Evolutionary conservation across 2,113 vertebrate genomes (phyloP).

Genomic region (Indri indri): DNA sequence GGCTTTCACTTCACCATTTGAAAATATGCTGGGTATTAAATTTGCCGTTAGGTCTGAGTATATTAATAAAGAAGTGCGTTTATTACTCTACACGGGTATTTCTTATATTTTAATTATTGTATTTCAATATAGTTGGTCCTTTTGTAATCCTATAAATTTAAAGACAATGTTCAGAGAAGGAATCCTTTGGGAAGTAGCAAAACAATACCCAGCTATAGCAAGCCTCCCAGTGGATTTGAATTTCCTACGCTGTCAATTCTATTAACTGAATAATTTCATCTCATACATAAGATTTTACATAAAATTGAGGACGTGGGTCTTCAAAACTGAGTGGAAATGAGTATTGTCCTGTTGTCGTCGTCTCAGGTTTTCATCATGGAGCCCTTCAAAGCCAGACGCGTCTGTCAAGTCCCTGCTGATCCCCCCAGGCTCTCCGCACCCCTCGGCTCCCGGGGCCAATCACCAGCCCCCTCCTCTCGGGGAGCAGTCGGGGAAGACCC

Average conservation of each 20-base stretch:
- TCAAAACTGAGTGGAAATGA: not conserved
- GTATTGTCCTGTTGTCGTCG: not conserved
- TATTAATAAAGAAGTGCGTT: not conserved
- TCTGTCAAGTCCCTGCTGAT: accelerated
- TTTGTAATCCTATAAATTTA: not conserved
- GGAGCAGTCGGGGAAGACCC: not conserved
- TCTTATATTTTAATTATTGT: not conserved
- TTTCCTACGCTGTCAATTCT: too few relatives aligned
- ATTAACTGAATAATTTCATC: not conserved
- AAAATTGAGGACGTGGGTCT: accelerated
- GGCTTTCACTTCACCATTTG: too few relatives aligned
- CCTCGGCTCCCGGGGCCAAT: not conserved
- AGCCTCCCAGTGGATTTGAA: not conserved
- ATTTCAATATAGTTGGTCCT: not conserved
- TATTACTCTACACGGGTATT: accelerated
- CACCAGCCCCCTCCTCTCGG: not conserved
- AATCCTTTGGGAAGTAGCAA: not conserved
- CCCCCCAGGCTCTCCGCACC: accelerated
- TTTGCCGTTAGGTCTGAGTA: accelerated
- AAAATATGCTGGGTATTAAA: accelerated
- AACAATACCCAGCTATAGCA: not conserved
- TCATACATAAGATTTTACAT: not conserved
- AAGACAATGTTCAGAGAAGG: not conserved
- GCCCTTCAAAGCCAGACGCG: not conserved
- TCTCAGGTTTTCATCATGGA: accelerated